A percentile compares a stretch with the other conserved stretches of the same genome.
These are phyloP conservation scores for Troglohyphantes excavatus DNA, from an alignment of 2,888 invertebrate genomes.

Conservation along the genomic window DNA sequence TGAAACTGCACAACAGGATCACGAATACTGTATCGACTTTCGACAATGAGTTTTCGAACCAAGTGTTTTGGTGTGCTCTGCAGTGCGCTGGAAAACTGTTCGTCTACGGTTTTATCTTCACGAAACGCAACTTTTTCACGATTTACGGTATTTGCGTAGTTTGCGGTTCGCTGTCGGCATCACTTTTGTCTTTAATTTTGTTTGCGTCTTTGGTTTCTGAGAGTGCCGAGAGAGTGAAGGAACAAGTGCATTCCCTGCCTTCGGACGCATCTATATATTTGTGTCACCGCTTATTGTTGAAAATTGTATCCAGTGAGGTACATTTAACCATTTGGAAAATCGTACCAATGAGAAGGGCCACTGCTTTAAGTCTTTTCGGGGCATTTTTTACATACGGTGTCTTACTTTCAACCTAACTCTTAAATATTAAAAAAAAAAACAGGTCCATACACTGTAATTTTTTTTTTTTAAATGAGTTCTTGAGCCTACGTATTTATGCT, in stretches of 20 bases:
- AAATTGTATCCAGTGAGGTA: background rate
- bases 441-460: too few species aligned
- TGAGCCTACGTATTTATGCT: too few species aligned
- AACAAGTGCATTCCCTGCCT: background rate
- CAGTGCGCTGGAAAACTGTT: background rate
- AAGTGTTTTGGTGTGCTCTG: background rate
- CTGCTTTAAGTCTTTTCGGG: background rate
- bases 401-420: too few species aligned
- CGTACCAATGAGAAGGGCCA: background rate
- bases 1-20: background rate
- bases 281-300: background rate
- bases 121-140: background rate
- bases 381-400: background rate
- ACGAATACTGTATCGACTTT: background rate
- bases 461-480: too few species aligned
- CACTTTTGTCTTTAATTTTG: background rate
- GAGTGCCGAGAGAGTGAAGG: background rate
- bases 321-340: conserved; percentile 19
- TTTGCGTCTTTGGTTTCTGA: background rate
- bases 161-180: background rate
- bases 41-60: background rate
- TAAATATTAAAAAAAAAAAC: too few species aligned
- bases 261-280: background rate
- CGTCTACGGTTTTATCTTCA: background rate
- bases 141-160: background rate